phyloP scores from a whole-genome alignment of 1,140 invertebrate genomes.

The Drosophila jambulina region DNA sequence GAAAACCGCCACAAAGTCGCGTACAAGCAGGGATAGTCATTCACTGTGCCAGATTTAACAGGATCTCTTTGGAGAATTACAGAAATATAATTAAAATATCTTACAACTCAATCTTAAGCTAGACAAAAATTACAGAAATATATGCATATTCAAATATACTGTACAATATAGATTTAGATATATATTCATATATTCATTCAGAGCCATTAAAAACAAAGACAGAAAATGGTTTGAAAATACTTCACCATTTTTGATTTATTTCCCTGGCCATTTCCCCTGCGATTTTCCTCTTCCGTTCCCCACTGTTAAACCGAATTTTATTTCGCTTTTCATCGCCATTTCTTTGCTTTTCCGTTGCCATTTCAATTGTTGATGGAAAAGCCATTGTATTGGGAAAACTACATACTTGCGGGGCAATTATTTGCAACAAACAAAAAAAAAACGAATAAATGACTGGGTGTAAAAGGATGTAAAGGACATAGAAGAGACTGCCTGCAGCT shows the following conservation, averaged over 20 bases:
- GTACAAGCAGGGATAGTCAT: neutral
- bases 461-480: neutral
- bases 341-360: neutral
- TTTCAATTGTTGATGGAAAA: slow-evolving; percentile 11
- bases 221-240: neutral
- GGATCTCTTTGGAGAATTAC: neutral
- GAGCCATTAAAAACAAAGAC: neutral
- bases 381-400: slow-evolving; percentile 19
- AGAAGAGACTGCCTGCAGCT: neutral
- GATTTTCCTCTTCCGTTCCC: neutral
- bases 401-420: slow-evolving; percentile 25
- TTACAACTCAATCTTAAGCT: neutral
- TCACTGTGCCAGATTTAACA: neutral
- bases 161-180: neutral
- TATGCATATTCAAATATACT: neutral
- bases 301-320: neutral
- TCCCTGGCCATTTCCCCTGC: neutral
- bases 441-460: neutral
- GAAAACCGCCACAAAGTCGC: slow-evolving; percentile 21
- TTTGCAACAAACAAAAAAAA: slow-evolving; percentile 14
- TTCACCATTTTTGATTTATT: neutral
- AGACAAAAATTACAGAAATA: neutral
- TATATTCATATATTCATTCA: neutral
- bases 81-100: no score
- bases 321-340: neutral